Evolutionary conservation across 1,140 invertebrate species (phyloP).

Genomic region (Caerostris darwini): DNA sequence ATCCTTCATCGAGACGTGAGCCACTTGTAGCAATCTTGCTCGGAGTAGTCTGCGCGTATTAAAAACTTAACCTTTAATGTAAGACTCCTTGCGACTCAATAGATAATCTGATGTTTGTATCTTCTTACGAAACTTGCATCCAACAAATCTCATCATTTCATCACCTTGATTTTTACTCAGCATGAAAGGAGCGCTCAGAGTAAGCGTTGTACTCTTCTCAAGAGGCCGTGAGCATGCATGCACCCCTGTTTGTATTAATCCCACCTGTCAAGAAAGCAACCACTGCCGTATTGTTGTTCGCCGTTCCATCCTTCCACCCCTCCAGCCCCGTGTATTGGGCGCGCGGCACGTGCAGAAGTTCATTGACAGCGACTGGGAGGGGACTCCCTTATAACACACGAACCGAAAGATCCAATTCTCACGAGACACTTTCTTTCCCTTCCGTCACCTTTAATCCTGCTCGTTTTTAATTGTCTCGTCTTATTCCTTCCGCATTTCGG

Average conservation of each 20-base stretch:
- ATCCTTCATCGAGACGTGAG: too few species aligned
- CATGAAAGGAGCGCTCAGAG: too few species aligned
- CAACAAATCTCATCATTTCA: too few species aligned
- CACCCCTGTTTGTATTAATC: neutral
- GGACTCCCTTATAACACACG: neutral
- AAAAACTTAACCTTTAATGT: too few species aligned
- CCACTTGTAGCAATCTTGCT: too few species aligned
- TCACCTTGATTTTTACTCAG: too few species aligned
- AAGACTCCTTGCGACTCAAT: too few species aligned
- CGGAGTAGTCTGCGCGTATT: too few species aligned
- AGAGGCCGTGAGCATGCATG: neutral
- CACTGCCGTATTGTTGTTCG: neutral
- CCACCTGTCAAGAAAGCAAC: conserved; percentile 18
- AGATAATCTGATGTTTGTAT: too few species aligned
- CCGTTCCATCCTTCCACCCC: neutral
- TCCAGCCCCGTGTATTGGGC: neutral
- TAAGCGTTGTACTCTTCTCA: neutral
- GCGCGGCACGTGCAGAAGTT: neutral
- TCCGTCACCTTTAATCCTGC: conserved; percentile 17
- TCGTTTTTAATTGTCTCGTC: neutral
- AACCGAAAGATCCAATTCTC: conserved; percentile 39
- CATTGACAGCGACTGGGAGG: neutral
- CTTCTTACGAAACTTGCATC: too few species aligned
- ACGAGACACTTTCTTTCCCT: neutral
- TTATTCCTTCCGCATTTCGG: conserved; percentile 21